Base-by-base conservation (phyloP, 2,113 vertebrate genomes). In the Oncorhynchus tshawytscha region DNA sequence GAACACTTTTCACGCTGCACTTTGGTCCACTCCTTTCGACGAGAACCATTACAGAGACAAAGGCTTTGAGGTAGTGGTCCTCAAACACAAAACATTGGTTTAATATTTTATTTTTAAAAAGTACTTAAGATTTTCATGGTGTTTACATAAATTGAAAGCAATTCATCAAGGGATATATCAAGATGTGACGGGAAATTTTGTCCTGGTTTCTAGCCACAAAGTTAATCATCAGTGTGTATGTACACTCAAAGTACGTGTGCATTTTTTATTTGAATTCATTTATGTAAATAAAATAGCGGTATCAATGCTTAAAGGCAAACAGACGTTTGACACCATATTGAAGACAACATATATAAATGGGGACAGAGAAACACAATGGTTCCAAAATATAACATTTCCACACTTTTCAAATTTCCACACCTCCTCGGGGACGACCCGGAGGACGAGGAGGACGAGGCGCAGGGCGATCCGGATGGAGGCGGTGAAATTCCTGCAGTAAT, bases 141-240 rank as follows among this genome's bases (percentile, higher is more conserved):
- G 25, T 81, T 82, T 80, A 84, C 83, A 79, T 13, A 79, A 77
- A 73, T 71, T 65, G 25, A 80, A 71, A 62, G 77, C 77, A 81
- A 9, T 39, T 8, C 39, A 39, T 39, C 39, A 39, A 39, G 39
- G 39, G 7, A 8, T 39, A 39, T 9, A 6, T 9, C 39, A 39
- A 39, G 39, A 8, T 39, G 39, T 9, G 8, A 39, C 39, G 2
- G 34, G 8, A 39, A 2, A 39, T 9, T 2, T 39, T 9, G 34
- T 39, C 9, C 34, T 39, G 34, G 34, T 39, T 39, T 39, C 34
- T 39, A 39, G 34, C 1, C 34, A 39, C 34, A 8, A 0, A 8
- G 34, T 0, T 48, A 3, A 60, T 73, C 24, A 51, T 29, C 24
- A 67, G 7, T 64, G 18, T 12, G 64, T 27, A 72, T 45, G 18